Evolutionary conservation across 2,797 vertebrate genomes (phyloP), one percentile per base, ranked within the genome.

Genomic region (Aphelocoma californica): DNA sequence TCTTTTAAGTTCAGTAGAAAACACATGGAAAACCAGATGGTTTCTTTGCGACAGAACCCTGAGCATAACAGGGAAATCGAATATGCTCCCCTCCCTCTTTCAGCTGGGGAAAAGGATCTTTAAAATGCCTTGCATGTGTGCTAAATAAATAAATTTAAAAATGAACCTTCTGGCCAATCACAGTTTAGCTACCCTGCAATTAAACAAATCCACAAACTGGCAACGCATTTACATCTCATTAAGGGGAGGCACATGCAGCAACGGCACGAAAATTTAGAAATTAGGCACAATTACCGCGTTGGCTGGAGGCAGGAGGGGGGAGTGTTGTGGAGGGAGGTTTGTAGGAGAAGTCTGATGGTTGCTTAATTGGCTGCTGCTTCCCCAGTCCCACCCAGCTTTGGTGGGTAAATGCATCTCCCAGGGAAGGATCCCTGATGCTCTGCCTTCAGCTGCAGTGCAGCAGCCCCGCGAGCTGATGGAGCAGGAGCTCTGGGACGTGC

Each of bases 171-270:
- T 13, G 92, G 96, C 97, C 97, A 97, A 98, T 98, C 92, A 58
- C 89, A 77, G 89, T 92, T 97, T 90, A 97, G 97, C 97, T 96
- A 96, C 97, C 97, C 97, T 97, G 97, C 97, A 98, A 98, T 98
- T 98, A 98, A 98, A 97, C 94, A 97, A 97, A 98, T 97, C 97
- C 95, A 96, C 95, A 97, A 97, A 97, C 95, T 81, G 50, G 96
- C 91, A 97, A 97, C 95, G 93, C 96, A 97, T 98, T 98, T 98
- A 96, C 97, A 98, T 98, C 97, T 97, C 97, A 98, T 98, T 98
- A 98, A 93, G 92, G 96, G 92, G 90, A 97, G 96, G 95, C 96
- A 96, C 96, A 97, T 93, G 97, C 97, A 96, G 97, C 97, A 95
- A 95, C 93, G 92, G 97, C 97, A 97, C 97, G 97, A 92, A 97